phyloP scores from a whole-genome alignment of 2,888 invertebrate species.

The Oligia fasciuncula region DNA sequence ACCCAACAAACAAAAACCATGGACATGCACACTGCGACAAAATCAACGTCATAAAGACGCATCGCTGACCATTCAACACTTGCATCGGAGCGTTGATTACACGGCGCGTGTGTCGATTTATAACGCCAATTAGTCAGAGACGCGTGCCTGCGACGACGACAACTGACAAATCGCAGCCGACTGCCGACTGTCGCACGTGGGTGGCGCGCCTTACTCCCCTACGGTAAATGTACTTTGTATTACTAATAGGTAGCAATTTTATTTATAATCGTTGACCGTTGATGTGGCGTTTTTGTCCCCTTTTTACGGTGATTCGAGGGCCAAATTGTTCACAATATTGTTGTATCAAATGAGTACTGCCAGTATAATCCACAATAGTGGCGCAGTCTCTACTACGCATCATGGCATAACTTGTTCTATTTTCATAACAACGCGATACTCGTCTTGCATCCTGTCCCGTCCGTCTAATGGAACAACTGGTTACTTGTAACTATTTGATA shows the following conservation, averaged over 20 bases:
- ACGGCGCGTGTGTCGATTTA: conserved; percentile 84
- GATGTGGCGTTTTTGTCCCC: neutral
- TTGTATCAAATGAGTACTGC: neutral
- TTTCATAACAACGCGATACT: conserved; percentile 31
- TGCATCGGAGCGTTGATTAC: conserved; percentile 79
- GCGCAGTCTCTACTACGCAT: neutral
- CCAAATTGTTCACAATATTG: neutral
- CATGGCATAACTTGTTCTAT: conserved; percentile 38
- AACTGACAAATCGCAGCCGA: conserved; percentile 84
- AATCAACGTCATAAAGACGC: conserved; percentile 57
- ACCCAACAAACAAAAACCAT: conserved; percentile 31
- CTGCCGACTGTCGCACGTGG: conserved; percentile 82
- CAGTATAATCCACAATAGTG: neutral
- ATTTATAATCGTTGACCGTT: conserved; percentile 47
- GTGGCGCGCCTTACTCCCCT: conserved; percentile 73
- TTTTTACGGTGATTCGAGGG: neutral
- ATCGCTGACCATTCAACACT: conserved; percentile 72
- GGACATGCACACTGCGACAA: conserved; percentile 42
- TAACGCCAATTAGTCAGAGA: conserved; percentile 87
- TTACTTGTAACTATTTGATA: conserved; percentile 11
- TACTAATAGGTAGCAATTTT: conserved; percentile 57
- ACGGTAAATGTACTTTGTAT: conserved; percentile 53
- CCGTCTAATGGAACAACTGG: conserved; percentile 38
- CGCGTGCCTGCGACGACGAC: conserved; percentile 82
- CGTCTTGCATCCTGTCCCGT: conserved; percentile 44